A percentile compares a stretch with the other conserved stretches of the same genome.
Evolutionary conservation across 1,140 invertebrate species (phyloP).

Genomic region (Drosophila nigrodunni): DNA sequence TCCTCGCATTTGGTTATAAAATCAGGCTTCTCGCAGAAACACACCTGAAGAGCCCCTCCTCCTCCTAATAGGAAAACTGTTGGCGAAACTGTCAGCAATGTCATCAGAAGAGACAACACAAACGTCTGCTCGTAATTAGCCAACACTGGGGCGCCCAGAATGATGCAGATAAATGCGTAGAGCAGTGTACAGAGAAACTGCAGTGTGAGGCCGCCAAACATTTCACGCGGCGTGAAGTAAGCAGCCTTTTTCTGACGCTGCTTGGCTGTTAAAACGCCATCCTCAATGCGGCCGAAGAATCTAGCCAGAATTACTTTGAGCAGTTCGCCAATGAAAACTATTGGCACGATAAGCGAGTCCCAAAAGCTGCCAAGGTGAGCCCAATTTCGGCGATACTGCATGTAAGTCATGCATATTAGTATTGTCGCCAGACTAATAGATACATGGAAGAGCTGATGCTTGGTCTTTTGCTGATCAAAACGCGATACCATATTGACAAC

Average conservation of each 20-base stretch:
- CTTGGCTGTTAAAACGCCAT: constrained; percentile 63
- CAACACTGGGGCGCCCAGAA: constrained; percentile 80
- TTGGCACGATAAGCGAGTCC: constrained; percentile 83
- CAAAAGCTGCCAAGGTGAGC: constrained; percentile 76
- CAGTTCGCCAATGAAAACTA: constrained; percentile 77
- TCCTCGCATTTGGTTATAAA: constrained; percentile 79
- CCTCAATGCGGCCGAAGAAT: constrained; percentile 71
- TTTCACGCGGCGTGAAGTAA: constrained; percentile 69
- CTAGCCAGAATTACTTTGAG: constrained; percentile 75
- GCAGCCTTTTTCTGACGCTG: constrained; percentile 75
- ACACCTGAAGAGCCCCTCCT: constrained; percentile 76
- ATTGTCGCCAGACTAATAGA: constrained; percentile 78
- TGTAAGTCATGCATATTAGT: constrained; percentile 81
- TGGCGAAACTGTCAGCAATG: constrained; percentile 76
- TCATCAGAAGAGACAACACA: constrained; percentile 76
- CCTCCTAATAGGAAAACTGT: constrained; percentile 78
- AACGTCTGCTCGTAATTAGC: constrained; percentile 83
- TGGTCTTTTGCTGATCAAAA: constrained; percentile 81
- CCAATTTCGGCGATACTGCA: constrained; percentile 80
- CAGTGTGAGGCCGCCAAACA: constrained; percentile 69
- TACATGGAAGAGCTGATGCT: constrained; percentile 82
- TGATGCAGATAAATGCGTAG: constrained; percentile 81
- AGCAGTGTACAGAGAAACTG: constrained; percentile 78
- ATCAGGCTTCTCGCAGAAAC: constrained; percentile 82
- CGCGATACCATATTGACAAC: constrained; percentile 66